phyloP scores from a whole-genome alignment of 2,113 vertebrate genomes.

The Clupea harengus region DNA sequence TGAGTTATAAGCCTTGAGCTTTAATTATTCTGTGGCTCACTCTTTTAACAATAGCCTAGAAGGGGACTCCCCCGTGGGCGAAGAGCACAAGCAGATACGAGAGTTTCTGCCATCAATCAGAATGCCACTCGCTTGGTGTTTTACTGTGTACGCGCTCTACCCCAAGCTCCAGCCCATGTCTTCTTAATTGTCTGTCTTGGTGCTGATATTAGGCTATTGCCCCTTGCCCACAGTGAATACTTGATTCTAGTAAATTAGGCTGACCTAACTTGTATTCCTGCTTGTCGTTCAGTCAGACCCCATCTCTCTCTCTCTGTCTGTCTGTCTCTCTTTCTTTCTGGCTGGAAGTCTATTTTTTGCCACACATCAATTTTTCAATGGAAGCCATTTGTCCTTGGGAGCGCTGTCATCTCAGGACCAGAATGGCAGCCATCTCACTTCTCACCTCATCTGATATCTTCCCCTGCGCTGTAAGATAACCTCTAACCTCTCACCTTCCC shows the following conservation, averaged over 20 bases:
- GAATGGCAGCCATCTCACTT: constrained; percentile 44
- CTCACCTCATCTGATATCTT: constrained; percentile 48
- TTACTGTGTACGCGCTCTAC: constrained; percentile 54
- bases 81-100: constrained; percentile 49
- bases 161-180: constrained; percentile 62
- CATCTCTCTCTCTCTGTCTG: background rate
- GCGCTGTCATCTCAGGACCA: constrained; percentile 56
- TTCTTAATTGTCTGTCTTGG: constrained; percentile 62
- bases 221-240: constrained; percentile 52
- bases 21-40: background rate
- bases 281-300: constrained; percentile 47
- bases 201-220: constrained; percentile 55
- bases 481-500: background rate
- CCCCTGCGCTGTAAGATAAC: background rate
- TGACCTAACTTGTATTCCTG: constrained; percentile 56
- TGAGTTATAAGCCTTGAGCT: background rate
- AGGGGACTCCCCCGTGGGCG: constrained; percentile 24
- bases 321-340: constrained; percentile 25
- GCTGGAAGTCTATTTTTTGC: constrained; percentile 70
- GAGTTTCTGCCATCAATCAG: constrained; percentile 57
- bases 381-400: constrained; percentile 64
- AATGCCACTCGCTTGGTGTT: constrained; percentile 55
- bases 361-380: constrained; percentile 71
- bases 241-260: constrained; percentile 67
- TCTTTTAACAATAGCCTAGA: constrained; percentile 6